phyloP scores from a whole-genome alignment of 1,140 invertebrate genomes.

The Hormaphis cornu region DNA sequence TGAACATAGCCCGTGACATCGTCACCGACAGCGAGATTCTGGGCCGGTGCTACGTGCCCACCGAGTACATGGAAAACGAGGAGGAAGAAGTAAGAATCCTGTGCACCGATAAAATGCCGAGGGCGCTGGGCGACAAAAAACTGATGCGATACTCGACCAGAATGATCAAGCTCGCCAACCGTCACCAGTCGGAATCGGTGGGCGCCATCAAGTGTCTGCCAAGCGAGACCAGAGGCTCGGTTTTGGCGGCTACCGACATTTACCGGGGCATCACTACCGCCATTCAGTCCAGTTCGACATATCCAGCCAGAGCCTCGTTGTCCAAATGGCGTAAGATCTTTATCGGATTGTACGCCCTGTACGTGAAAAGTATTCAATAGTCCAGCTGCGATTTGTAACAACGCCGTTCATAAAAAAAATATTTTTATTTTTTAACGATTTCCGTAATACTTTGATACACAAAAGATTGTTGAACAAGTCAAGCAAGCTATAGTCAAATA shows the following conservation, averaged over 20 bases:
- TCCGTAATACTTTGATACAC: no score
- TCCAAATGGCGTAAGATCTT: background rate
- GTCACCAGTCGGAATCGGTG: background rate
- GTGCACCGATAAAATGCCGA: background rate
- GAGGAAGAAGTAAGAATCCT: background rate
- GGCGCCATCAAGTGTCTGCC: background rate
- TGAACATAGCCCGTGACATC: slow-evolving; percentile 14
- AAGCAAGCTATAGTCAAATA: no score
- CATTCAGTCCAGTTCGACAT: background rate
- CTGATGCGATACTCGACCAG: background rate
- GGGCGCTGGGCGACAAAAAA: background rate
- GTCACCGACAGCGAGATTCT: background rate
- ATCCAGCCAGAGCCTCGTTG: background rate
- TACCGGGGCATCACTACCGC: background rate
- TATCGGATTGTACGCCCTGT: background rate
- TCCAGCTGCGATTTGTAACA: no score
- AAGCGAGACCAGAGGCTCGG: background rate
- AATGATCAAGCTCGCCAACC: background rate
- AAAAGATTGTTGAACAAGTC: no score
- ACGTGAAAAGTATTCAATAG: slow-evolving; percentile 10
- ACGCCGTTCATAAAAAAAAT: no score
- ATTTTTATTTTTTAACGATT: no score
- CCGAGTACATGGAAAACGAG: background rate
- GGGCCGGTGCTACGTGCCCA: background rate
- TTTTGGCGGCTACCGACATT: background rate